Evolutionary conservation across 2,888 invertebrate genomes (phyloP).

Genomic region (Listrodromus nycthemerus): DNA sequence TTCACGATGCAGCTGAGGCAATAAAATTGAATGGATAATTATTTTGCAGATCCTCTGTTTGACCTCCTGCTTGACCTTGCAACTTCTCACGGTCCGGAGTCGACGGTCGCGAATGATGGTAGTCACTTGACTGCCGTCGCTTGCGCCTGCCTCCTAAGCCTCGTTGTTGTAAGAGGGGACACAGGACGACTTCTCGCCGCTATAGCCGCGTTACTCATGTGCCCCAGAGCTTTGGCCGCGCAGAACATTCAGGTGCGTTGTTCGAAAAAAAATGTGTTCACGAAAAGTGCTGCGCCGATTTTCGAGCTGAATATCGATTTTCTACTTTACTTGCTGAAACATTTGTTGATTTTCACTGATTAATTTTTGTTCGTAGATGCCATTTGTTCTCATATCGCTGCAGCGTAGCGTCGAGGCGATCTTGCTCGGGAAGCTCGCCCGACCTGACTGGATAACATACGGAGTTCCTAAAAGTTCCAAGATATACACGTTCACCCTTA

Average conservation of each 20-base stretch:
- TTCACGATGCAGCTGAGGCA: conserved; percentile 9
- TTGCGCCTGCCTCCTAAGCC: conserved; percentile 95
- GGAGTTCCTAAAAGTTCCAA: conserved; percentile 93
- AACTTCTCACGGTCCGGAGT: conserved; percentile 88
- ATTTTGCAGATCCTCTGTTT: conserved; percentile 91
- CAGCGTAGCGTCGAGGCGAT: conserved; percentile 96
- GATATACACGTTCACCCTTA: conserved; percentile 89
- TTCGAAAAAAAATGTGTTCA: background rate
- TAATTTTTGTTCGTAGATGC: conserved; percentile 87
- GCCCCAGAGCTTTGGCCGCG: conserved; percentile 90
- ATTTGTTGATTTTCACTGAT: background rate
- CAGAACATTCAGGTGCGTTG: conserved; percentile 91
- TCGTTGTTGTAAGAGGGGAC: conserved; percentile 97
- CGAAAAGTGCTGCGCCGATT: background rate
- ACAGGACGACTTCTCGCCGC: conserved; percentile 96
- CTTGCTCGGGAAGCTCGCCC: conserved; percentile 92
- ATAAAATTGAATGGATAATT: background rate
- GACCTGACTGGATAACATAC: conserved; percentile 95
- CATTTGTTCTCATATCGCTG: conserved; percentile 92
- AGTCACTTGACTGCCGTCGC: conserved; percentile 93
- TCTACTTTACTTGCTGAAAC: background rate
- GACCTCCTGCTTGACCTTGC: conserved; percentile 93
- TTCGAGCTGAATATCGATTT: background rate
- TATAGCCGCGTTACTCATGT: conserved; percentile 94
- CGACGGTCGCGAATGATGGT: conserved; percentile 87